Conservation (phyloP, 1,140 invertebrate species). For the Agrypnia vestita region DNA sequence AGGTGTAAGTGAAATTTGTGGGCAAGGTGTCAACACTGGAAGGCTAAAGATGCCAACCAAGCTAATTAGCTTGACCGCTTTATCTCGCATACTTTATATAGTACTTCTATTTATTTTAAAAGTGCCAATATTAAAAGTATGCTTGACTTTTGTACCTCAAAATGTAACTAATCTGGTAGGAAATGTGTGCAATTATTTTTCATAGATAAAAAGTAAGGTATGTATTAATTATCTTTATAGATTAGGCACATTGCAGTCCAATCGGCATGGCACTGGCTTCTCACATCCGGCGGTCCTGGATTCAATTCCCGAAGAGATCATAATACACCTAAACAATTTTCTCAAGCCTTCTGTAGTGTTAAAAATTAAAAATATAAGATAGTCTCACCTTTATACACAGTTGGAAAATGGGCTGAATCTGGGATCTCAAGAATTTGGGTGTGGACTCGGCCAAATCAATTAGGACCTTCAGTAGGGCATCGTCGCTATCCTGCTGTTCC, state of each 20-base stretch:
- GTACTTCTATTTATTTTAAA: not conserved
- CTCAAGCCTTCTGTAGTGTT: no score
- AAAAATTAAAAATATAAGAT: no score
- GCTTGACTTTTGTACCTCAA: no score
- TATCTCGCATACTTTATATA: not conserved
- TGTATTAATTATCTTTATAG: no score
- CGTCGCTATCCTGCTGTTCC: conserved; percentile 86
- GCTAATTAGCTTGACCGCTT: conserved; percentile 3
- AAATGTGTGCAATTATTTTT: no score
- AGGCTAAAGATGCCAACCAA: conserved; percentile 6
- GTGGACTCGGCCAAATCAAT: conserved; percentile 95
- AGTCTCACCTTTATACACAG: conserved; percentile 88
- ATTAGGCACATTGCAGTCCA: no score
- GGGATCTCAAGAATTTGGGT: conserved; percentile 92
- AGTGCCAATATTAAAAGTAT: not conserved
- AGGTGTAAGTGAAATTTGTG: not conserved
- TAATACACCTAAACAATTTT: no score
- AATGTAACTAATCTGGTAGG: no score
- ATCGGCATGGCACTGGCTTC: no score
- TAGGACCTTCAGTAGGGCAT: conserved; percentile 90
- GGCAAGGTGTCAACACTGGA: not conserved
- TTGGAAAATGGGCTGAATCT: conserved; percentile 90
- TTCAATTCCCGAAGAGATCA: no score
- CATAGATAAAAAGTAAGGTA: no score
- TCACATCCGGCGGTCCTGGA: no score